Evolutionary conservation across 2,113 vertebrate genomes (phyloP).

Genomic region (Agapornis roseicollis): DNA sequence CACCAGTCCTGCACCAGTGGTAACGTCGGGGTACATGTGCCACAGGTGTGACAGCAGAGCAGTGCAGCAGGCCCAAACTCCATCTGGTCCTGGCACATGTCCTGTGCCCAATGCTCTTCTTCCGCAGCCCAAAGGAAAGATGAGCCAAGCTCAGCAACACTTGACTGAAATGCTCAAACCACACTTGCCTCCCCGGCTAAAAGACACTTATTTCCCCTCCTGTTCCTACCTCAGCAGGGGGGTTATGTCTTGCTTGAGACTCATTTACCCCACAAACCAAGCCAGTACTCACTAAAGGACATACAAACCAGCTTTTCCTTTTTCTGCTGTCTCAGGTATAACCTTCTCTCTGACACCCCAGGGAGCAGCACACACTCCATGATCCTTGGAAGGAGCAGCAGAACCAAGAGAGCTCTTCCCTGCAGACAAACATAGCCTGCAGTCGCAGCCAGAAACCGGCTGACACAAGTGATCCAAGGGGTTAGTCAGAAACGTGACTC

Average conservation of each 20-base stretch:
- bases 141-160: neutral
- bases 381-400: neutral
- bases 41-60: neutral
- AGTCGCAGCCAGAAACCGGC: neutral
- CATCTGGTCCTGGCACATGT: neutral
- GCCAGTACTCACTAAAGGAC: neutral
- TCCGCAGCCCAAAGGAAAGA: neutral
- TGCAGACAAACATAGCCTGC: constrained; percentile 39
- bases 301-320: neutral
- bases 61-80: neutral
- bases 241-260: neutral
- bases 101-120: accelerated
- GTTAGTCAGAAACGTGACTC: constrained; percentile 49
- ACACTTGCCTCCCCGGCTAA: neutral
- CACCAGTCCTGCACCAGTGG: neutral
- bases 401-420: neutral
- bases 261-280: neutral
- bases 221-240: neutral
- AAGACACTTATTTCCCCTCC: neutral
- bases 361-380: neutral
- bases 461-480: neutral
- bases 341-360: neutral
- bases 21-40: neutral
- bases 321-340: neutral
- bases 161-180: neutral